These are phyloP conservation scores for Eristalis tenax DNA, from an alignment of 2,888 invertebrate species.

Conservation along the genomic window DNA sequence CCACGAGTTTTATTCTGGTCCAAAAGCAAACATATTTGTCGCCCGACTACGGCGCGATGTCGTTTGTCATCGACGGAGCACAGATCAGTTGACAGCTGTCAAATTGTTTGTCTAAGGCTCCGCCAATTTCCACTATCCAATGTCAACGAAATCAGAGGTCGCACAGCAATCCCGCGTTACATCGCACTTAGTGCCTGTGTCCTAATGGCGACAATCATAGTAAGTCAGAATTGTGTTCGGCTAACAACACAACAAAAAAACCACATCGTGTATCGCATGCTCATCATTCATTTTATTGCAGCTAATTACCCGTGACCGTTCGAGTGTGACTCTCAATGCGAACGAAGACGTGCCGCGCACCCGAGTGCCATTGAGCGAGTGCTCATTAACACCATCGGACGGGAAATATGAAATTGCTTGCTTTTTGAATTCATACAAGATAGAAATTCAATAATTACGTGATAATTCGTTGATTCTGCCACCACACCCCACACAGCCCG, in stretches of 20 bases:
- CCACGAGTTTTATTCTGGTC: no score
- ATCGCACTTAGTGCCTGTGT: neutral
- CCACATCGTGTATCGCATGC: conserved; percentile 11
- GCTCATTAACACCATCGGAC: conserved; percentile 46
- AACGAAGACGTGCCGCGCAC: neutral
- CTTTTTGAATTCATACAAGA: conserved; percentile 21
- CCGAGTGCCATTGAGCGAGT: conserved; percentile 17
- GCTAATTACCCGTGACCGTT: conserved; percentile 29
- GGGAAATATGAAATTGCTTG: conserved; percentile 10
- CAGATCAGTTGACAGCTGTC: no score
- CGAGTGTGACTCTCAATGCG: conserved; percentile 1
- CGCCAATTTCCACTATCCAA: neutral
- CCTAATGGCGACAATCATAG: neutral
- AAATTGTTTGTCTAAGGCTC: neutral
- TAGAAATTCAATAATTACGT: conserved; percentile 45
- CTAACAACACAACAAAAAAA: neutral
- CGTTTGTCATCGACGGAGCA: no score
- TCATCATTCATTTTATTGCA: conserved; percentile 20
- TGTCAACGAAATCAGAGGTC: neutral
- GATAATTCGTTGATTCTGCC: conserved; percentile 29
- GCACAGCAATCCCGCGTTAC: neutral
- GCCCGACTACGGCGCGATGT: no score
- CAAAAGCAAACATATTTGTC: no score
- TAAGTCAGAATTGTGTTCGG: neutral
- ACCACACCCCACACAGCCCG: neutral